Conservation (phyloP, 2,113 vertebrate species). For the Edolisoma coerulescens region DNA sequence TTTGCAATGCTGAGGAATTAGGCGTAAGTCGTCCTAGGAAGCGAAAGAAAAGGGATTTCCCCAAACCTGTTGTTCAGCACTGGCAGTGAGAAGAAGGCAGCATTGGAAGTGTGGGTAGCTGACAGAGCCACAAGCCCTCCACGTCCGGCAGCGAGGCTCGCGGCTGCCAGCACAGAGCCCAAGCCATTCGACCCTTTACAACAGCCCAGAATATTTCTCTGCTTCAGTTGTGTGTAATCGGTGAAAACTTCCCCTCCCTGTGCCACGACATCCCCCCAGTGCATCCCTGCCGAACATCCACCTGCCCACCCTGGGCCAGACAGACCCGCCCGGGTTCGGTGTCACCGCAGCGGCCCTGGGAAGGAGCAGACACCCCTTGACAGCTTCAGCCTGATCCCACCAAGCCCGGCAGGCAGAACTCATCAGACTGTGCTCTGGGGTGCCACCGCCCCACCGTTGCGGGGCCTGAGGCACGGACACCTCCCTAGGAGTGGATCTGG, state of each 20-base stretch:
- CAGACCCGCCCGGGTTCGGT: rapidly evolving
- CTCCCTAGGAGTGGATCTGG: background rate
- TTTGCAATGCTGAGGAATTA: rapidly evolving
- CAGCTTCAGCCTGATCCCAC: rapidly evolving
- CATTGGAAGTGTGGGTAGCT: background rate
- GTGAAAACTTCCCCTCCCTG: too few species aligned
- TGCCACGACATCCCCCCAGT: too few species aligned
- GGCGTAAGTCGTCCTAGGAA: rapidly evolving
- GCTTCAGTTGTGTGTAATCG: background rate
- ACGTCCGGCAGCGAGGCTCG: background rate
- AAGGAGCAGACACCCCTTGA: rapidly evolving
- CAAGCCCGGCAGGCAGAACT: background rate
- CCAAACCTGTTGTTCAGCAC: background rate
- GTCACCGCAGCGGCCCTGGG: too few species aligned
- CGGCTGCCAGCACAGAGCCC: too few species aligned
- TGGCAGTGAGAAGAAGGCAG: background rate
- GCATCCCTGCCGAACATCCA: too few species aligned
- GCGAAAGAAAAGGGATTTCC: background rate
- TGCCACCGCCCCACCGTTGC: rapidly evolving
- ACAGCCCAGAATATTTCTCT: too few species aligned
- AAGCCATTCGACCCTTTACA: too few species aligned
- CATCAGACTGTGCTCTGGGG: rapidly evolving
- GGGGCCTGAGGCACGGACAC: rapidly evolving
- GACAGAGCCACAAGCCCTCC: background rate
- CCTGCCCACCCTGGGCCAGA: too few species aligned